phyloP scores from a whole-genome alignment of 2,888 invertebrate genomes.

The Phlogophora meticulosa region DNA sequence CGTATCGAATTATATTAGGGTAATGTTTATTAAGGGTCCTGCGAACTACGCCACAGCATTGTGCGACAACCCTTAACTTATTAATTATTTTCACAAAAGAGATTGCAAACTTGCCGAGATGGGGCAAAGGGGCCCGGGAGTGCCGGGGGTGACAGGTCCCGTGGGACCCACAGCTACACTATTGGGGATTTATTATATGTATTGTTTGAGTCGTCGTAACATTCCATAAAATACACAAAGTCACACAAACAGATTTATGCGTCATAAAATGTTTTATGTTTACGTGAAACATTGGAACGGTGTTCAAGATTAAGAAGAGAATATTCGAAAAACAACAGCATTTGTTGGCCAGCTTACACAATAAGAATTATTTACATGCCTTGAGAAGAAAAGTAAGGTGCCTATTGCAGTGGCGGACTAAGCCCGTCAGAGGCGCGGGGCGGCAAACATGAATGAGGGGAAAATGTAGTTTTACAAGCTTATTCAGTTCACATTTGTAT shows the following conservation, averaged over 20 bases:
- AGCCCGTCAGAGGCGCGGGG: too few species aligned
- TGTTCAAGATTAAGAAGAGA: constrained; percentile 1
- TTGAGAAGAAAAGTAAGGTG: too few species aligned
- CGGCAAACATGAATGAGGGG: too few species aligned
- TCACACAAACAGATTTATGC: constrained; percentile 23
- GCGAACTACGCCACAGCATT: constrained; percentile 34
- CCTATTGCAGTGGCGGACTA: too few species aligned
- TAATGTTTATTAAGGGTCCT: constrained; percentile 66
- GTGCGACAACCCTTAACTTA: constrained; percentile 62
- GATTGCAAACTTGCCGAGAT: constrained; percentile 37
- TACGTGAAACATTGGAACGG: neutral
- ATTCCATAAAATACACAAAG: neutral
- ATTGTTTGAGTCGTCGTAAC: constrained; percentile 1
- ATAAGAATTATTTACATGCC: neutral
- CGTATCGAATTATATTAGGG: constrained; percentile 65
- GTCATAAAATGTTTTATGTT: constrained; percentile 21
- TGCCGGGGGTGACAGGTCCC: constrained; percentile 3
- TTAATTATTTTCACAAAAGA: constrained; percentile 69
- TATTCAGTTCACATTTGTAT: too few species aligned
- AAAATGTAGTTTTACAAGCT: too few species aligned
- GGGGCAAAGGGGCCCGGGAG: neutral
- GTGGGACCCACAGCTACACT: constrained; percentile 9
- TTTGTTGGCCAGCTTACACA: neutral
- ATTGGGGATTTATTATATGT: neutral
- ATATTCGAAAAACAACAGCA: neutral